phyloP scores from a whole-genome alignment of 2,888 invertebrate genomes.

The Danaus chrysippus region DNA sequence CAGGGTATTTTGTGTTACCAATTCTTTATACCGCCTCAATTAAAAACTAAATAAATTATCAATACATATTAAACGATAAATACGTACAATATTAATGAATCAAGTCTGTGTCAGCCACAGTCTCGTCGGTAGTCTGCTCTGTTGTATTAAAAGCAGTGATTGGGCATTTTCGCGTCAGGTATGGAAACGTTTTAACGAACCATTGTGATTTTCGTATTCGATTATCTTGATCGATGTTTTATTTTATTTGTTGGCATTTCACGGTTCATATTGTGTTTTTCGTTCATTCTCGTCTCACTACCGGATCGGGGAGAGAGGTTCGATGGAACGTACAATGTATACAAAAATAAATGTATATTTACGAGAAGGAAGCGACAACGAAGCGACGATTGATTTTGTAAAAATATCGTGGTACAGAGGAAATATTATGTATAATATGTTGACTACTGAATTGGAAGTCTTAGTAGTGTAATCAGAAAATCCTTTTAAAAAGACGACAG shows the following conservation, averaged over 20 bases:
- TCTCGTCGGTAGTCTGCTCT: conserved; percentile 21
- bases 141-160: conserved; percentile 74
- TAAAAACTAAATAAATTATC: too few species aligned
- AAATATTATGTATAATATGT: too few species aligned
- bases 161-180: conserved; percentile 59
- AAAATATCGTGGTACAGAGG: too few species aligned
- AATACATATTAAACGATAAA: too few species aligned
- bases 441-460: too few species aligned
- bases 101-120: background rate
- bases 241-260: conserved; percentile 44
- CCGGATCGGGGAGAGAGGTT: background rate
- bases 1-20: too few species aligned
- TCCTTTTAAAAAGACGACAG: too few species aligned
- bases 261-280: conserved; percentile 34
- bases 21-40: too few species aligned
- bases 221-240: conserved; percentile 71
- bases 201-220: conserved; percentile 73
- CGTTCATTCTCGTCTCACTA: background rate
- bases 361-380: background rate
- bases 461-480: too few species aligned
- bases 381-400: too few species aligned
- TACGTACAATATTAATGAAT: background rate
- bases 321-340: background rate
- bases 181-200: conserved; percentile 65
- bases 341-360: background rate